Evolutionary conservation across 2,113 vertebrate genomes (phyloP).

Genomic region (Phaethornis superciliosus): DNA sequence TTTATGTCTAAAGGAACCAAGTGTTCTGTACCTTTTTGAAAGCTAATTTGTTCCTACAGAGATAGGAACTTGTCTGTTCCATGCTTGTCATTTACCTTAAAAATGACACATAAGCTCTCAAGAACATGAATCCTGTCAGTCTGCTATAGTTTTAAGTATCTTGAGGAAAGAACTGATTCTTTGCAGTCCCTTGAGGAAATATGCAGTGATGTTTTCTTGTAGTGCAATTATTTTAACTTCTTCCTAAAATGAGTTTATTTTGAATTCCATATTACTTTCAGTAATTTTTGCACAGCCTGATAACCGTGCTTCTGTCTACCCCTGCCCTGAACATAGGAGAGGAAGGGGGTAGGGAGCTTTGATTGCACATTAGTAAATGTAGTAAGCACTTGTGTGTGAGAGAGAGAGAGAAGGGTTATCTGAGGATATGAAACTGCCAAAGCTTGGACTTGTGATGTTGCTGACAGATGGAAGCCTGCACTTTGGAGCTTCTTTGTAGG

Average conservation of each 20-base stretch:
- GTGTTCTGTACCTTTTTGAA: not conserved
- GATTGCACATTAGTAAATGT: not conserved
- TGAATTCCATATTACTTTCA: not conserved
- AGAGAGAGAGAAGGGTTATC: not conserved
- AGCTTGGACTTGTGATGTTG: not conserved
- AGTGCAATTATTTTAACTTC: conserved; percentile 3
- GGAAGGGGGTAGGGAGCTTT: not conserved
- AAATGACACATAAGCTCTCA: not conserved
- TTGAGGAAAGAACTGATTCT: not conserved
- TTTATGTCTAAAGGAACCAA: not conserved
- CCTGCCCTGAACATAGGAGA: not conserved
- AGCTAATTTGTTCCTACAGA: not conserved
- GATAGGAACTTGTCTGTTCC: not conserved
- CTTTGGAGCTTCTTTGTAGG: not conserved
- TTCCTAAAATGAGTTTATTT: not conserved
- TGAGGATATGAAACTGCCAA: not conserved
- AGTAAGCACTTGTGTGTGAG: not conserved
- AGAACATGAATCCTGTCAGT: not conserved
- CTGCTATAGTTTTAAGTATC: not conserved
- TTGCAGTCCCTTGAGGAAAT: not conserved
- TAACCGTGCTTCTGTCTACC: not conserved
- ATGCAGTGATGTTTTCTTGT: not conserved
- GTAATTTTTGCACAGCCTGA: not conserved
- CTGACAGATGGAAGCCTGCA: not conserved
- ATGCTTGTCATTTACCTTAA: not conserved